Percentiles rank a stretch among this genome's conserved stretches.
These are phyloP conservation scores for Mesoligia furuncula DNA, from an alignment of 2,888 invertebrate species.

Conservation along the genomic window DNA sequence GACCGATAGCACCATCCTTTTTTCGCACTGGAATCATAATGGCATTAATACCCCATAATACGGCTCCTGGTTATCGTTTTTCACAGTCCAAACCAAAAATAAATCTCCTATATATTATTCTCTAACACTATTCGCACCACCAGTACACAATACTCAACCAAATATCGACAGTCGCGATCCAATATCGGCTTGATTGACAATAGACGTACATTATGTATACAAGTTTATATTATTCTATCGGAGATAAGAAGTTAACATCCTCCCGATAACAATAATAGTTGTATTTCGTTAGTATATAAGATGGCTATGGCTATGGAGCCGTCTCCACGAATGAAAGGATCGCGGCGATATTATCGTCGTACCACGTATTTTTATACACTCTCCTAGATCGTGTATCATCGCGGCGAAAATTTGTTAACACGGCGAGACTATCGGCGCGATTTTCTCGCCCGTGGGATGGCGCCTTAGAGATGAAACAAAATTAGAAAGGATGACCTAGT, in stretches of 20 bases:
- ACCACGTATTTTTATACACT: no score
- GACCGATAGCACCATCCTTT: not conserved
- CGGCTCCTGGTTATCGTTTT: not conserved
- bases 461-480: not conserved
- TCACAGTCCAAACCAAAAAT: not conserved
- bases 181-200: slow-evolving; percentile 61
- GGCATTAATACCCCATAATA: not conserved
- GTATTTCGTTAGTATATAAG: slow-evolving; percentile 11
- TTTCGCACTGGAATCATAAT: not conserved
- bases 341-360: no score
- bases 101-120: not conserved
- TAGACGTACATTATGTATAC: slow-evolving; percentile 26
- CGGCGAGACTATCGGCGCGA: no score
- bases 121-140: slow-evolving; percentile 13
- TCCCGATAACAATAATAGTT: slow-evolving; percentile 15
- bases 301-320: not conserved
- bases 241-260: slow-evolving; percentile 51
- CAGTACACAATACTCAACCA: slow-evolving; percentile 42
- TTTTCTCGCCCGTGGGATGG: no score
- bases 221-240: slow-evolving; percentile 46
- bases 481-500: not conserved
- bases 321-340: no score
- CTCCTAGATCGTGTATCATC: no score
- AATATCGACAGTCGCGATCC: slow-evolving; percentile 35
- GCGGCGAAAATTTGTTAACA: no score